phyloP scores from a whole-genome alignment of 1,140 invertebrate species.

The Sycophila sp. region DNA sequence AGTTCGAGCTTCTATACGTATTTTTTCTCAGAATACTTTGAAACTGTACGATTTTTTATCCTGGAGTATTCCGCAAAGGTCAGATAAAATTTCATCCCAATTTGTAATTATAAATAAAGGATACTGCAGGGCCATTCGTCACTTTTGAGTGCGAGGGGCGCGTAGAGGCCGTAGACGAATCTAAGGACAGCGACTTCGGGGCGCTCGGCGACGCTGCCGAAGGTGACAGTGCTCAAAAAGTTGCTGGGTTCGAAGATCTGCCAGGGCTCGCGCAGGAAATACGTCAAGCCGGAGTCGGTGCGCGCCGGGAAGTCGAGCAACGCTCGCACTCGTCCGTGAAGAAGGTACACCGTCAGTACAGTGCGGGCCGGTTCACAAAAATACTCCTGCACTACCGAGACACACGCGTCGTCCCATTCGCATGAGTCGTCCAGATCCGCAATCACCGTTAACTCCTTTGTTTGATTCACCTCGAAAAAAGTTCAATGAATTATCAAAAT shows the following conservation, averaged over 20 bases:
- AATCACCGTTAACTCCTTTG: constrained; percentile 74
- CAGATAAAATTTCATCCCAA: too few relatives aligned
- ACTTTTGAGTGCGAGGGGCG: constrained; percentile 72
- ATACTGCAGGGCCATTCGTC: constrained; percentile 76
- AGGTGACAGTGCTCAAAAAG: constrained; percentile 75
- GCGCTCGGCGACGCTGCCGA: constrained; percentile 73
- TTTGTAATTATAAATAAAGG: constrained; percentile 12
- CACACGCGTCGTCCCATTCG: constrained; percentile 71
- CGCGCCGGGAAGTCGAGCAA: constrained; percentile 66
- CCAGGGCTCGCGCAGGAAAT: constrained; percentile 73
- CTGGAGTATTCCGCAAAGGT: background rate
- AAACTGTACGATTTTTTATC: too few relatives aligned
- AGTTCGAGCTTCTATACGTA: too few relatives aligned
- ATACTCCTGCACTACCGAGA: constrained; percentile 70
- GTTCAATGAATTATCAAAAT: too few relatives aligned
- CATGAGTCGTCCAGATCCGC: constrained; percentile 69
- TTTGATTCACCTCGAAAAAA: constrained; percentile 62
- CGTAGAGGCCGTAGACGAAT: constrained; percentile 73
- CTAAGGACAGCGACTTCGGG: constrained; percentile 73
- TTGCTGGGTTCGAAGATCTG: constrained; percentile 73
- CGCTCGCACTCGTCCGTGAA: constrained; percentile 62
- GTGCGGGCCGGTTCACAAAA: constrained; percentile 68
- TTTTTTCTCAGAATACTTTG: too few relatives aligned
- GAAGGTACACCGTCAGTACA: constrained; percentile 71
- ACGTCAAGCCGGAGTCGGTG: constrained; percentile 71